Conservation (phyloP, 2,888 invertebrate genomes). For the Fragum fragum region DNA sequence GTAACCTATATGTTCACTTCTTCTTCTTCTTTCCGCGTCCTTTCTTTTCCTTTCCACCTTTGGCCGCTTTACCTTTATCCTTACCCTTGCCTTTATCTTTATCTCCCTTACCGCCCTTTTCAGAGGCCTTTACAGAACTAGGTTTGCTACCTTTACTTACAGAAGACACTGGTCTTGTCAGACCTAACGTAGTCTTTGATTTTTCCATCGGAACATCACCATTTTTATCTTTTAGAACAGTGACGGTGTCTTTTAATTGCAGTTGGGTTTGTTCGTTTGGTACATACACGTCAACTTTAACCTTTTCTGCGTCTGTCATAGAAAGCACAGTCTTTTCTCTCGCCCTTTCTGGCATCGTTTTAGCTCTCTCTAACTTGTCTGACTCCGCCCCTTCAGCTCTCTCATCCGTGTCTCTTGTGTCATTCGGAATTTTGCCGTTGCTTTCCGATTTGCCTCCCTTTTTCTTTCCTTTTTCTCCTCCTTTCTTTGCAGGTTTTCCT, state of each 20-base stretch:
- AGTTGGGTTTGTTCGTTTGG: slow-evolving; percentile 54
- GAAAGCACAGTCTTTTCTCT: slow-evolving; percentile 56
- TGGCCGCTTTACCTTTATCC: slow-evolving; percentile 21
- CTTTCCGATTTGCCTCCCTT: slow-evolving; percentile 20
- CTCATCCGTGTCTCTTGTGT: background rate
- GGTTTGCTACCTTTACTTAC: slow-evolving; percentile 2
- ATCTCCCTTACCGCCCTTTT: slow-evolving; percentile 17
- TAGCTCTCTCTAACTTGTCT: slow-evolving; percentile 46
- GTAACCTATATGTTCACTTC: background rate
- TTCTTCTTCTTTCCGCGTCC: slow-evolving; percentile 30
- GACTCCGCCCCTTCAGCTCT: slow-evolving; percentile 16
- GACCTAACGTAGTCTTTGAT: slow-evolving; percentile 53
- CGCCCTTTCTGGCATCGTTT: slow-evolving; percentile 54
- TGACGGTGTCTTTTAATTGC: slow-evolving; percentile 59
- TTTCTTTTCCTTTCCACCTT: slow-evolving; percentile 39
- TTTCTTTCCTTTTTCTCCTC: slow-evolving; percentile 20
- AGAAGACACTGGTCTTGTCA: slow-evolving; percentile 40
- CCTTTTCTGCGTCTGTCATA: slow-evolving; percentile 55
- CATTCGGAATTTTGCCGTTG: background rate
- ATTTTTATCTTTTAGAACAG: slow-evolving; percentile 47
- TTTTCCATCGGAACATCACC: slow-evolving; percentile 39
- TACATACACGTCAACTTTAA: slow-evolving; percentile 64
- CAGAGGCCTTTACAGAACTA: background rate
- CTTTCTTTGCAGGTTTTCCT: slow-evolving; percentile 40
- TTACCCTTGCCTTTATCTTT: slow-evolving; percentile 11